Evolutionary conservation across 1,140 invertebrate species (phyloP), one percentile per base, ranked within the genome.

Genomic region (Protaetia brevitarsis): DNA sequence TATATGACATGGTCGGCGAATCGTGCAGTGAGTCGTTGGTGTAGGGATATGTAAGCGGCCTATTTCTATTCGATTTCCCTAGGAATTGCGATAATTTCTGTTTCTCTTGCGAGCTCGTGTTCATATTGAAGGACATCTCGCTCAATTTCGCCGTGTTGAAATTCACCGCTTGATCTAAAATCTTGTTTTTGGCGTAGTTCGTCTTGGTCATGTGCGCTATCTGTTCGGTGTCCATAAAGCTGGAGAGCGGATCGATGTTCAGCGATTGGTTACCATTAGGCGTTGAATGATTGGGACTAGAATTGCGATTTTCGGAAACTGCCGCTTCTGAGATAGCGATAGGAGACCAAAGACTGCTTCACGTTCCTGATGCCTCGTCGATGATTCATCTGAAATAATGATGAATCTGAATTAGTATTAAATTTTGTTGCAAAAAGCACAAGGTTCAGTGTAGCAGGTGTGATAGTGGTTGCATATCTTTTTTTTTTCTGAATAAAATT

Each of bases 321-420:
- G 65, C 41, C 6, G 65, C 74, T 82, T 82, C 75, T 85, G 83
- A 0, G 89, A 90, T 8, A 96, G 80, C 67, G 91, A 92, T 8
- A 96, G 77, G 30, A 97, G 79, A 75, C 94, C 92, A 66, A 90
- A 87, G 0, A 93, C 94, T 1, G 93, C 93, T 81, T 96, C 94
- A 70, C 93, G 90, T 76, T 96, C 93, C 68, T 90, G 83, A 57
- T 86, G 75, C 13, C 86, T 80, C 2, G 85, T 78, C 66, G 60
- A 62, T 29, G 74, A 76, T 69, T 77, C 77, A 67, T 78, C 74
- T 77, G 64, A 23, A 75, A 75, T 3, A n/a, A 67, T 57, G 27
- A 30, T n/a, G n/a, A n/a, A n/a, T n/a, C n/a, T n/a, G n/a, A n/a
- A n/a, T n/a, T n/a, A n/a, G n/a, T n/a, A n/a, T n/a, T n/a, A n/a